Percentiles rank a stretch among this genome's conserved stretches.
Conservation (phyloP, 2,888 invertebrate species). For the Acrobasis consociella region DNA sequence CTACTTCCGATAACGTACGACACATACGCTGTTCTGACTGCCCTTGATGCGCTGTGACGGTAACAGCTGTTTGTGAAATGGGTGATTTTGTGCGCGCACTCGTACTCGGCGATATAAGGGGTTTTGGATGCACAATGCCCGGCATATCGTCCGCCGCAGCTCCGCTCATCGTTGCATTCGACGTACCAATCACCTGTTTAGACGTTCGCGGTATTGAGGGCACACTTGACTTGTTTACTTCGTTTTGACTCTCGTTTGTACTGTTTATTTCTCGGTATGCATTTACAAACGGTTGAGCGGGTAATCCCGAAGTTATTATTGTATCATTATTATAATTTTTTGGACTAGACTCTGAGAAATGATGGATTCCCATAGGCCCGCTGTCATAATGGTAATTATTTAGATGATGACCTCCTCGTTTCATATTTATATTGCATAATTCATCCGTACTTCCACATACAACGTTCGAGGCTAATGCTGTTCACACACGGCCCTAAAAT, state of each 20-base stretch:
- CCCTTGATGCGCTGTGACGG: no score
- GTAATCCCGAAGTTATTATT: no score
- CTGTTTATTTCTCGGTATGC: neutral
- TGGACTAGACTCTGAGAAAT: conserved; percentile 1
- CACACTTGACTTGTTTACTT: neutral
- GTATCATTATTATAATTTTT: neutral
- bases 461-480: conserved; percentile 2
- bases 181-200: no score
- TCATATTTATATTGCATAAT: conserved; percentile 4
- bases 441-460: conserved; percentile 1
- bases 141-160: no score
- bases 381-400: conserved; percentile 12
- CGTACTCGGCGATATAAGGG: no score
- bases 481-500: no score
- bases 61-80: no score
- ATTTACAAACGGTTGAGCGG: neutral
- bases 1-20: no score
- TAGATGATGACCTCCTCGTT: conserved; percentile 5
- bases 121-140: no score
- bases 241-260: neutral
- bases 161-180: no score
- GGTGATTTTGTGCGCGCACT: no score
- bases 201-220: no score
- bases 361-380: conserved; percentile 19
- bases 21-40: conserved; percentile 1